These are phyloP conservation scores for Leptinotarsa haldemani DNA, from an alignment of 2,888 invertebrate genomes.

Conservation along the genomic window DNA sequence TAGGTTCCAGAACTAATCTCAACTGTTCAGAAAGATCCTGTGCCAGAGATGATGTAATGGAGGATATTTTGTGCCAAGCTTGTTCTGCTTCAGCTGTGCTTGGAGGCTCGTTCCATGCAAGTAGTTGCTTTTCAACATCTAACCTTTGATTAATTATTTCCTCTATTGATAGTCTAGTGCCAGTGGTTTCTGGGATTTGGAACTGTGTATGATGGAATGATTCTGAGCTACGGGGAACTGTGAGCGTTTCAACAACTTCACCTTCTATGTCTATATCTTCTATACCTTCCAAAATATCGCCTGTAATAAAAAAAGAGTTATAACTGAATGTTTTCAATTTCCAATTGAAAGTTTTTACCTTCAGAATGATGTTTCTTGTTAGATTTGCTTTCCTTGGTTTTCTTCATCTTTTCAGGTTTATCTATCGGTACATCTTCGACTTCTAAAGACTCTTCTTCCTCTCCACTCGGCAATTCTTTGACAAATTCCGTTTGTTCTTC, in stretches of 20 bases:
- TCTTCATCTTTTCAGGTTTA: constrained; percentile 67
- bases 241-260: constrained; percentile 75
- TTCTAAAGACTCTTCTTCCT: constrained; percentile 60
- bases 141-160: constrained; percentile 66
- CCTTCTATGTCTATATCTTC: constrained; percentile 79
- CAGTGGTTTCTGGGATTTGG: constrained; percentile 49
- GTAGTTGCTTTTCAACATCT: constrained; percentile 68
- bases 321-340: too few species aligned
- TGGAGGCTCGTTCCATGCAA: constrained; percentile 68
- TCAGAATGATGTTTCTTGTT: constrained; percentile 66
- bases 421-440: constrained; percentile 56
- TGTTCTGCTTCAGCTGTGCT: constrained; percentile 66
- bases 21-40: constrained; percentile 93
- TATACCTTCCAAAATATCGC: constrained; percentile 60
- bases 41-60: constrained; percentile 74
- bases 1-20: constrained; percentile 94
- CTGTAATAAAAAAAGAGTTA: constrained; percentile 43
- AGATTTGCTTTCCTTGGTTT: constrained; percentile 62
- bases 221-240: constrained; percentile 76
- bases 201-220: constrained; percentile 81
- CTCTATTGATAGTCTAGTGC: constrained; percentile 55
- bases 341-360: constrained; percentile 46
- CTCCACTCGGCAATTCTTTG: constrained; percentile 61
- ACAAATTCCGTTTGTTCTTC: constrained; percentile 71
- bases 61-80: constrained; percentile 74